Percentiles rank a stretch among this genome's conserved stretches.
Evolutionary conservation across 1,140 invertebrate genomes (phyloP).

Genomic region (Tachypleus tridentatus): DNA sequence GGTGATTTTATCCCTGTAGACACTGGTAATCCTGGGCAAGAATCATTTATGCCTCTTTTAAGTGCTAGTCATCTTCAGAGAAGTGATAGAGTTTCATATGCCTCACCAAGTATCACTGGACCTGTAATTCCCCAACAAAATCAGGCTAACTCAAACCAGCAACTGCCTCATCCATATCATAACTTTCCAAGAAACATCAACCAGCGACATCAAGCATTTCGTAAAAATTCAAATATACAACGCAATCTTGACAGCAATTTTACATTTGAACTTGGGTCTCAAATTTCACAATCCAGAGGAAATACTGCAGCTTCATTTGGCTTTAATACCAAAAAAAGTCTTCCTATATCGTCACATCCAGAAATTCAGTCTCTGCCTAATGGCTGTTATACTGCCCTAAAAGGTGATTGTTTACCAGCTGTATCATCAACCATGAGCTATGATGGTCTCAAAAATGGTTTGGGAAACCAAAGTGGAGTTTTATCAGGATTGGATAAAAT

Average conservation of each 20-base stretch:
- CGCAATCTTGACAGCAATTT: constrained; percentile 5
- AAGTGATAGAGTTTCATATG: too few species aligned
- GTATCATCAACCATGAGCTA: constrained; percentile 4
- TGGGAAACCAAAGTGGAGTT: too few species aligned
- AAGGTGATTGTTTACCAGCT: constrained; percentile 8
- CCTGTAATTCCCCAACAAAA: too few species aligned
- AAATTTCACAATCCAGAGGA: neutral
- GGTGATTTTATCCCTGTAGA: too few species aligned
- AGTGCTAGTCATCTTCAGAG: too few species aligned
- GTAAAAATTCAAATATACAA: constrained; percentile 2
- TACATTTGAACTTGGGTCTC: constrained; percentile 8
- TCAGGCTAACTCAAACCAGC: neutral
- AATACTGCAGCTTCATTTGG: constrained; percentile 1
- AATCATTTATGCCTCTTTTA: too few species aligned
- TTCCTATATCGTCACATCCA: constrained; percentile 10
- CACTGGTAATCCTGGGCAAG: too few species aligned
- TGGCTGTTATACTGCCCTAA: neutral
- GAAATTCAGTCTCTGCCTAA: constrained; percentile 1
- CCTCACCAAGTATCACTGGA: too few species aligned
- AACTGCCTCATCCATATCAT: constrained; percentile 14
- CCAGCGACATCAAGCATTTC: constrained; percentile 8
- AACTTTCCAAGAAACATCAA: constrained; percentile 18
- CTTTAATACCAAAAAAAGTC: constrained; percentile 4
- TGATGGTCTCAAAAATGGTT: constrained; percentile 4
- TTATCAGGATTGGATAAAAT: constrained; percentile 9